These are phyloP conservation scores for Leguminivora glycinivorella DNA, from an alignment of 1,140 invertebrate species.

Conservation along the genomic window DNA sequence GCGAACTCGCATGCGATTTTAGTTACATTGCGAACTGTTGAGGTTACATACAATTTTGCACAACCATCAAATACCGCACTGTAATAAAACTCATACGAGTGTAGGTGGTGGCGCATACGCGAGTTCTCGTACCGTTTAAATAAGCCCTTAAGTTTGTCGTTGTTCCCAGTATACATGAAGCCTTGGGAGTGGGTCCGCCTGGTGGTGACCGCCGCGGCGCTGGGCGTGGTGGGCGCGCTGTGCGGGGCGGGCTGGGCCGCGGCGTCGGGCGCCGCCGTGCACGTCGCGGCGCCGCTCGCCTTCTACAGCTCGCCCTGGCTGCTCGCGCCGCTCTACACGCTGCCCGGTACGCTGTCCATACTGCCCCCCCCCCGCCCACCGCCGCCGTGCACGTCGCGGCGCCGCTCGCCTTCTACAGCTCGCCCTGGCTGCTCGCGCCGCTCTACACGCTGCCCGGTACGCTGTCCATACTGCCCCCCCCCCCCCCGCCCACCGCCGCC, in stretches of 20 bases:
- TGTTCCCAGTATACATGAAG: conserved; percentile 40
- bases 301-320: conserved; percentile 68
- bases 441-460: conserved; percentile 75
- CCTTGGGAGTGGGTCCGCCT: conserved; percentile 38
- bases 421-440: conserved; percentile 78
- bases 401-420: conserved; percentile 51
- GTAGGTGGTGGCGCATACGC: too few relatives aligned
- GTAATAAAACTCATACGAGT: too few relatives aligned
- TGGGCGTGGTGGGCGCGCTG: conserved; percentile 37
- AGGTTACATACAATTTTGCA: too few relatives aligned
- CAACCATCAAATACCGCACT: too few relatives aligned
- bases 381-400: conserved; percentile 40
- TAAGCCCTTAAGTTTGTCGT: neutral
- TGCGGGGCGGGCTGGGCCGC: conserved; percentile 30
- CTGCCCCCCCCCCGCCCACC: too few relatives aligned
- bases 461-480: too few relatives aligned
- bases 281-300: conserved; percentile 42
- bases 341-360: conserved; percentile 42
- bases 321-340: conserved; percentile 80
- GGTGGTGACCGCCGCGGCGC: conserved; percentile 32
- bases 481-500: too few relatives aligned
- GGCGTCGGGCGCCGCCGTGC: conserved; percentile 38
- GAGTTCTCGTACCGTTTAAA: too few relatives aligned
- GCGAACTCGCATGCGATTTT: too few relatives aligned
- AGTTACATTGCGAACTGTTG: too few relatives aligned